Base-by-base conservation (phyloP, 2,797 vertebrate genomes). In the Iguana delicatissima region DNA sequence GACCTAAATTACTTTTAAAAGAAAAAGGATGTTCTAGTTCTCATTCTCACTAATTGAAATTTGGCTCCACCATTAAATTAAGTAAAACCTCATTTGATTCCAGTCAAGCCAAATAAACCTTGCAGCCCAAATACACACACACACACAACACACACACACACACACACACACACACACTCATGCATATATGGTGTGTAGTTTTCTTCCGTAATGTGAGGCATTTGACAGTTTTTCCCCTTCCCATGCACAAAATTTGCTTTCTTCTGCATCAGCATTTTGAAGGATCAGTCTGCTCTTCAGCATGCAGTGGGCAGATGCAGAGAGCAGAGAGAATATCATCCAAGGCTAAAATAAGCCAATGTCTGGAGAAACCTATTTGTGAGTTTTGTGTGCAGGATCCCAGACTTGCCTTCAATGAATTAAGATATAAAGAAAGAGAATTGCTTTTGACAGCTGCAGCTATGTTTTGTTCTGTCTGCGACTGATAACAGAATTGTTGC, bases 391-490 rank as follows among this genome's bases (percentile, higher is more conserved):
- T 46, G 64, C 20, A 84, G 77, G 81, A 86, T 86, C 35, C 72
- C 35, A 84, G 9, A 5, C 26, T 20, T 89, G 5, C 79, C 35
- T 84, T 0, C 62, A 89, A 38, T 24, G 32, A 14, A 79, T 81
- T 92, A 86, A 55, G 50, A 92, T 93, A 83, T 57, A 69, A 88
- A 62, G 72, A 83, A 73, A 67, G 38, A 87, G 6, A 9, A 81
- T 91, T 82, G 87, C 13, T 94, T 93, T 93, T 86, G 84, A 84
- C 42, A 72, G 92, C 88, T 90, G 18, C 18, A 85, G 46, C 73
- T 67, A 77, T 89, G 80, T 93, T 89, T 73, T 81, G 38, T 76
- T 80, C 67, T 84, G 5, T 80, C 92, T 86, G 38, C 82, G 92
- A 73, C 81, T 67, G 88, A 92, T 89, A 91, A 62, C 62, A 85